Evolutionary conservation across 2,888 invertebrate species (phyloP), one percentile per base, ranked within the genome.

Genomic region (Caenorhabditis sinica): DNA sequence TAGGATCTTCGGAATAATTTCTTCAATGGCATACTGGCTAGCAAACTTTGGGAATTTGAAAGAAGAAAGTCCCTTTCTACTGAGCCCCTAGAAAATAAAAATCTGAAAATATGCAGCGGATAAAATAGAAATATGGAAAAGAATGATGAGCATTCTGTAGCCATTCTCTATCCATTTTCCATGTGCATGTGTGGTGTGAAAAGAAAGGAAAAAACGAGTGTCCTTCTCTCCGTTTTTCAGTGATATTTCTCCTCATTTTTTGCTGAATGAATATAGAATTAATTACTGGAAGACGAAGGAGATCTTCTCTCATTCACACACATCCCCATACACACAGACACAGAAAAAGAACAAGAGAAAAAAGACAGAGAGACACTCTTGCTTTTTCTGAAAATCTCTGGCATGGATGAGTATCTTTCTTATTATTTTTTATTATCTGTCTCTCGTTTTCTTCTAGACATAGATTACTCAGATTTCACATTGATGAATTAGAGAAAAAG

Each of bases 191-290:
- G 28, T 66, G 40, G 68, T 68, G 68, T 68, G 68, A 68, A 65
- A 63, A 75, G 74, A 75, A 74, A 51, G 51, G 33, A 61, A 61
- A 36, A 58, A 30, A 58, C 51, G 51, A 51, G 30, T 33, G 58
- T 17, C 3, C 25, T 11, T 56, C 17, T 49, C 40, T 69, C 69
- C 20, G 25, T 15, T 56, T 69, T 40, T 58, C 56, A 56, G 40
- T 69, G 69, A 69, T 71, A 56, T 71, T 58, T 71, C 40, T 33
- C 43, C 53, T 61, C 43, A 72, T 65, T 53, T 74, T 61, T 74
- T 65, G 36, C 65, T 80, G 81, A 81, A 82, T 82, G 82, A 82
- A 82, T 82, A 82, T 82, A 74, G 69, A 82, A 82, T 82, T 82
- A 82, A 82, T 82, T 82, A 82, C 82, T 74, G 69, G 68, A 65